Percentiles rank a stretch among this genome's conserved stretches.
Evolutionary conservation across 2,797 vertebrate genomes (phyloP).

Genomic region (Ibycter americanus): DNA sequence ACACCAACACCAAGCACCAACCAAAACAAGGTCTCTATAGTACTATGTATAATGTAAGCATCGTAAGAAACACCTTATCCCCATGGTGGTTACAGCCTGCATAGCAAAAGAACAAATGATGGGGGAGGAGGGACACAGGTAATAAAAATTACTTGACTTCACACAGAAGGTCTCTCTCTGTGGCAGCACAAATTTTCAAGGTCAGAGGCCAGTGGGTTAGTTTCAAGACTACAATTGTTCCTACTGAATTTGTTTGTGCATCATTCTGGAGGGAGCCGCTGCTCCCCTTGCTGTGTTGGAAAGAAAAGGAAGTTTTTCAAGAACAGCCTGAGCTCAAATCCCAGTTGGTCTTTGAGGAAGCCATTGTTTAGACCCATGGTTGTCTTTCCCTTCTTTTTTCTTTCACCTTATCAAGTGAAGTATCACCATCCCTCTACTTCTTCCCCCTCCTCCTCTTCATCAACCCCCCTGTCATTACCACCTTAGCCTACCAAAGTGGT

Average conservation of each 20-base stretch:
- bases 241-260: background rate
- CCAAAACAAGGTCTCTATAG: background rate
- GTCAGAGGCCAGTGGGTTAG: background rate
- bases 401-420: background rate
- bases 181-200: background rate
- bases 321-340: background rate
- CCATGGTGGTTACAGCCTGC: background rate
- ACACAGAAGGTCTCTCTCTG: background rate
- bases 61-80: background rate
- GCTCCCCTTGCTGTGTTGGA: background rate
- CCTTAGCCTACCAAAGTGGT: background rate
- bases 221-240: background rate
- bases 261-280: background rate
- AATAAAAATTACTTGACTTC: background rate
- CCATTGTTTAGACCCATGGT: background rate
- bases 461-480: background rate
- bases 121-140: background rate
- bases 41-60: background rate
- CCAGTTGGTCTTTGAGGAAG: background rate
- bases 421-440: background rate
- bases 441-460: background rate
- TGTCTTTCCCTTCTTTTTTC: background rate
- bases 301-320: background rate
- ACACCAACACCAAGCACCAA: background rate
- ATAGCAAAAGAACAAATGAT: background rate